Evolutionary conservation across 2,888 invertebrate genomes (phyloP).

Genomic region (Spatulosminthurus flaviceps): DNA sequence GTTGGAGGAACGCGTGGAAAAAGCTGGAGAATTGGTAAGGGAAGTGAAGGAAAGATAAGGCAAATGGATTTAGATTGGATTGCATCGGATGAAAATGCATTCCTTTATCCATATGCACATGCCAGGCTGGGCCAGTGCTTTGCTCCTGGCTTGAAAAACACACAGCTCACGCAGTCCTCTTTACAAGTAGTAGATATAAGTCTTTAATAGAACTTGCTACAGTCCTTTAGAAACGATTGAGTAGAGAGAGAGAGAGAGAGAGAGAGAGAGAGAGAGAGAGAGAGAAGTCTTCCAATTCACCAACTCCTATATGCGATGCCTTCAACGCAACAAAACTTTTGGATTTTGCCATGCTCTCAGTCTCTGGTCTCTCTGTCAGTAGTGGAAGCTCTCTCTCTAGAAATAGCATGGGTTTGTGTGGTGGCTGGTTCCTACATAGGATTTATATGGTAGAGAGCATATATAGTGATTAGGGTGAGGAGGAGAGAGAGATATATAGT

Average conservation of each 20-base stretch:
- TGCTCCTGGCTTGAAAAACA: background rate
- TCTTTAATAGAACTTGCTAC: too few relatives aligned
- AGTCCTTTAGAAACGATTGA: too few relatives aligned
- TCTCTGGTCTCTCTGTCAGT: background rate
- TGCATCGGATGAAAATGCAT: constrained; percentile 42
- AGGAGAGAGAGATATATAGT: background rate
- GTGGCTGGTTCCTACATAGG: background rate
- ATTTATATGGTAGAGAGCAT: background rate
- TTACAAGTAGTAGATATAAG: too few relatives aligned
- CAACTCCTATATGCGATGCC: too few relatives aligned
- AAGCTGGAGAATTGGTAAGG: constrained; percentile 16
- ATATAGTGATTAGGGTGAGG: background rate
- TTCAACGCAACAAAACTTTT: too few relatives aligned
- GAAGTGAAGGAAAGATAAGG: constrained; percentile 44
- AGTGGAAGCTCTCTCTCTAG: constrained; percentile 3
- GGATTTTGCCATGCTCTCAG: too few relatives aligned
- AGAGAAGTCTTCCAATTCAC: too few relatives aligned
- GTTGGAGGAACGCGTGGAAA: background rate
- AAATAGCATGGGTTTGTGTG: background rate
- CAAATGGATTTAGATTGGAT: constrained; percentile 49
- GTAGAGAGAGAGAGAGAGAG: too few relatives aligned
- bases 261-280: too few relatives aligned
- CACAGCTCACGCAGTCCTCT: too few relatives aligned
- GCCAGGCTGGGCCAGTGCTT: too few relatives aligned
- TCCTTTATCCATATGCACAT: constrained; percentile 34